A percentile compares a stretch with the other conserved stretches of the same genome.
Conservation (phyloP, 2,888 invertebrate genomes). For the Rugalucina vietnamica region DNA sequence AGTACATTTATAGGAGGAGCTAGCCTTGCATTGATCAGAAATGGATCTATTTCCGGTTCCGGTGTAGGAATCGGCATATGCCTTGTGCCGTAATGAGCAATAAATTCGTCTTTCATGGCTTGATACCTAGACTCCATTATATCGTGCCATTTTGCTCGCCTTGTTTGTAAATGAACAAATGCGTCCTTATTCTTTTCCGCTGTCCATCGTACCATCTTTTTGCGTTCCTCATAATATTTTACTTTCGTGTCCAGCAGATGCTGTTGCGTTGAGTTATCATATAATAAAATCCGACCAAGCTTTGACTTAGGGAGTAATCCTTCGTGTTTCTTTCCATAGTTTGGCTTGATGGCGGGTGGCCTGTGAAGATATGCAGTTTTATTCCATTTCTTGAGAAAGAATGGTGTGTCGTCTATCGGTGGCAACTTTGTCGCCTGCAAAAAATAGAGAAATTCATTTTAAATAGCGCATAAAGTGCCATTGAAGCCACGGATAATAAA, state of each 20-base stretch:
- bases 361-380: slow-evolving; percentile 69
- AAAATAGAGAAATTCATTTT: no score
- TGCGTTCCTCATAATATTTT: slow-evolving; percentile 59
- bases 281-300: slow-evolving; percentile 74
- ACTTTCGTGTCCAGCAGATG: slow-evolving; percentile 74
- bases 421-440: not conserved
- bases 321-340: slow-evolving; percentile 69
- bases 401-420: slow-evolving; percentile 2
- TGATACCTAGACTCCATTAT: slow-evolving; percentile 45
- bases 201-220: slow-evolving; percentile 57
- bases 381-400: slow-evolving; percentile 35
- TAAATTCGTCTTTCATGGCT: slow-evolving; percentile 48
- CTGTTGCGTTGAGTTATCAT: slow-evolving; percentile 78
- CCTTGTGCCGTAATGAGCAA: slow-evolving; percentile 45
- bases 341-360: slow-evolving; percentile 77
- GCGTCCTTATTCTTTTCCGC: slow-evolving; percentile 62
- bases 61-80: slow-evolving; percentile 47
- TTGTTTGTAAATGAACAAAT: slow-evolving; percentile 52
- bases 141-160: slow-evolving; percentile 55
- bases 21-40: slow-evolving; percentile 49
- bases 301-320: slow-evolving; percentile 72
- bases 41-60: slow-evolving; percentile 51
- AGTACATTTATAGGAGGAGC: slow-evolving; percentile 57
- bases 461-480: no score
- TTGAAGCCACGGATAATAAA: no score